Evolutionary conservation across 2,113 vertebrate species (phyloP), one percentile per base, ranked within the genome.

Genomic region (Poeciliopsis retropinna): DNA sequence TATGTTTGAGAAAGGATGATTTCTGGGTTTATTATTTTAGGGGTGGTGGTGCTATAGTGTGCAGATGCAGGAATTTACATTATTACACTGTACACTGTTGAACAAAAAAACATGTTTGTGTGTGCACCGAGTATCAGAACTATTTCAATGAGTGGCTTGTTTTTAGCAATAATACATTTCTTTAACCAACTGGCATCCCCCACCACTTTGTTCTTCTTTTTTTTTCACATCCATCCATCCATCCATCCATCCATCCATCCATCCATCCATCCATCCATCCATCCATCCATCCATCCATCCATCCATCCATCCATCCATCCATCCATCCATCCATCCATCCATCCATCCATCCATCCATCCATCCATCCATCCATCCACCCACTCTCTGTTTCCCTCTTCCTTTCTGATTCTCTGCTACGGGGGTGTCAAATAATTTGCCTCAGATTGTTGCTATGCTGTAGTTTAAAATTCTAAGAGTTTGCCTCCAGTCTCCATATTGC

Each of bases 171-270:
- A 69, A 25, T 15, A 19, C 54, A 28, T 37, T 84, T 84, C 74
- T 75, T 84, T 60, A 44, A 64, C 64, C 64, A 62, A 13, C 30
- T 61, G 51, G 1, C 37, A 64, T 69, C 37, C 14, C 5, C n/a
- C 8, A 37, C 19, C n/a, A 60, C 68, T 85, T 79, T 65, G 25
- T 77, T 82, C 44, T 1, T 86, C 76, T 47, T 81, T 31, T 31
- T 17, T 64, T 67, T 34, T 8, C 32, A 34, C 28, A 19, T 73
- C 34, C 34, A 2, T 67, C 79, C 73, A 64, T 75, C 30, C 30
- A 2, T 30, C 30, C 30, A 2, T 30, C 30, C 2, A 2, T 30
- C 30, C 30, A 2, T 30, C 30, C 30, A 2, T 30, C 30, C 30
- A 30, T 30, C 2, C 30, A 30, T 30, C 30, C 30, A 30, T 30